Conservation (phyloP, 2,797 vertebrate genomes). For the Lycodopsis pacificus region DNA sequence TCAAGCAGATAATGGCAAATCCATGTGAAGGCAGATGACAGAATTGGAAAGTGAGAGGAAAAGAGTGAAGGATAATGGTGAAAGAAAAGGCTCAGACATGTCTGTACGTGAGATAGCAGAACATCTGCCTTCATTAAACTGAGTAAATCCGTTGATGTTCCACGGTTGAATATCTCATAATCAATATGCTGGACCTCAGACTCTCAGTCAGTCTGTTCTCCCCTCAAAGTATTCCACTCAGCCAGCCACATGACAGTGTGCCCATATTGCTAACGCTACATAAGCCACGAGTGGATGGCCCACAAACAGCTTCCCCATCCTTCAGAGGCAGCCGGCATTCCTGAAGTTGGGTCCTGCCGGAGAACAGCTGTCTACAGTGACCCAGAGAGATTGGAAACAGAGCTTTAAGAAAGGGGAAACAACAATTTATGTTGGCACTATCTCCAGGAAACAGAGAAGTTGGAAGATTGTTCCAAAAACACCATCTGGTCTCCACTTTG, state of each 20-base stretch:
- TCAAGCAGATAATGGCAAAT: slow-evolving; percentile 76
- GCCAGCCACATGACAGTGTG: slow-evolving; percentile 50
- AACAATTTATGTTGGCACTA: slow-evolving; percentile 74
- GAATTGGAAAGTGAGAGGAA: slow-evolving; percentile 47
- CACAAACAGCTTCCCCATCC: slow-evolving; percentile 49
- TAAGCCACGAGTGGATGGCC: slow-evolving; percentile 44
- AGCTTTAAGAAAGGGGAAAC: slow-evolving; percentile 79
- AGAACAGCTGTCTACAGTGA: slow-evolving; percentile 83
- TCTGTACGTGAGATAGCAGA: slow-evolving; percentile 24
- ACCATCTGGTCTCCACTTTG: slow-evolving; percentile 87
- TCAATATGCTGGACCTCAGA: slow-evolving; percentile 66
- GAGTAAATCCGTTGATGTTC: slow-evolving; percentile 24
- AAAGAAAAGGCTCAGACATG: background rate
- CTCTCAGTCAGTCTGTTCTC: slow-evolving; percentile 52
- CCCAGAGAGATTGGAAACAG: slow-evolving; percentile 77
- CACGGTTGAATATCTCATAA: slow-evolving; percentile 45
- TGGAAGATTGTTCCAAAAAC: slow-evolving; percentile 81
- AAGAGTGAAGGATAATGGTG: slow-evolving; percentile 14
- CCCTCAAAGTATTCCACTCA: slow-evolving; percentile 52
- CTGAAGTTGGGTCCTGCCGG: slow-evolving; percentile 65
- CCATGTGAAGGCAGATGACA: slow-evolving; percentile 53
- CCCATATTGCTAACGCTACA: slow-evolving; percentile 63
- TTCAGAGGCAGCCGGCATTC: slow-evolving; percentile 56
- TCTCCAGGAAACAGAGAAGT: slow-evolving; percentile 71
- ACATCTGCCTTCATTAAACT: slow-evolving; percentile 69